These are phyloP conservation scores for Enoplosus armatus DNA, from an alignment of 2,797 vertebrate genomes.

Conservation along the genomic window DNA sequence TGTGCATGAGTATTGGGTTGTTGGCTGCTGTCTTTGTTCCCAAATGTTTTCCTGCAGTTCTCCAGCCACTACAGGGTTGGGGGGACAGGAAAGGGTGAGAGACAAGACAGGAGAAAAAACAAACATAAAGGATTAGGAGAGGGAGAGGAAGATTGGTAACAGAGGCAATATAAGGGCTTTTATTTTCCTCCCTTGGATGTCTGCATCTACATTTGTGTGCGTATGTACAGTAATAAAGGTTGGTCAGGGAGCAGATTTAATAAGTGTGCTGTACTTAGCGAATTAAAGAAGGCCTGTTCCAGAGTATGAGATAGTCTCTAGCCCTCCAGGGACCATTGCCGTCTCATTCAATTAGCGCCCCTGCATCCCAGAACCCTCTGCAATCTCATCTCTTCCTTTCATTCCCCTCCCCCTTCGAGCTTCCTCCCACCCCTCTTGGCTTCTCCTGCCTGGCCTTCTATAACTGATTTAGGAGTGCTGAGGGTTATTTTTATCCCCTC, in stretches of 20 bases:
- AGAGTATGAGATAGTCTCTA: constrained; percentile 72
- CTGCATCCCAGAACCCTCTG: constrained; percentile 81
- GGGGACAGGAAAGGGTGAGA: constrained; percentile 12
- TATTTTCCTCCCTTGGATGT: background rate
- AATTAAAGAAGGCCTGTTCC: constrained; percentile 85
- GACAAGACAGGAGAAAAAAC: background rate
- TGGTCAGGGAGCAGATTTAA: constrained; percentile 85
- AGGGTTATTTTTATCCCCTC: constrained; percentile 82
- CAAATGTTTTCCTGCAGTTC: constrained; percentile 96
- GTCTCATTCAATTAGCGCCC: constrained; percentile 90
- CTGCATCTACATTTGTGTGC: constrained; percentile 38
- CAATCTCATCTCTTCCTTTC: constrained; percentile 83
- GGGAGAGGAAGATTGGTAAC: background rate
- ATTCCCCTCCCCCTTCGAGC: constrained; percentile 54
- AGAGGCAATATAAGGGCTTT: background rate
- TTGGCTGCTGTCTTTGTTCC: constrained; percentile 89
- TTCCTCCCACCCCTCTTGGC: constrained; percentile 37
- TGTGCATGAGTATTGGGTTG: constrained; percentile 89
- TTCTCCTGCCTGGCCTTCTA: constrained; percentile 55
- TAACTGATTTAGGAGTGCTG: constrained; percentile 80
- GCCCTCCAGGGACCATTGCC: constrained; percentile 77
- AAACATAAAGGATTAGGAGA: constrained; percentile 4
- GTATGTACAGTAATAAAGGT: constrained; percentile 43
- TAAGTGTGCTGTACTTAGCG: constrained; percentile 86
- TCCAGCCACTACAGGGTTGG: constrained; percentile 92